Evolutionary conservation across 2,797 vertebrate species (phyloP).

Genomic region (Danio jaintianensis): DNA sequence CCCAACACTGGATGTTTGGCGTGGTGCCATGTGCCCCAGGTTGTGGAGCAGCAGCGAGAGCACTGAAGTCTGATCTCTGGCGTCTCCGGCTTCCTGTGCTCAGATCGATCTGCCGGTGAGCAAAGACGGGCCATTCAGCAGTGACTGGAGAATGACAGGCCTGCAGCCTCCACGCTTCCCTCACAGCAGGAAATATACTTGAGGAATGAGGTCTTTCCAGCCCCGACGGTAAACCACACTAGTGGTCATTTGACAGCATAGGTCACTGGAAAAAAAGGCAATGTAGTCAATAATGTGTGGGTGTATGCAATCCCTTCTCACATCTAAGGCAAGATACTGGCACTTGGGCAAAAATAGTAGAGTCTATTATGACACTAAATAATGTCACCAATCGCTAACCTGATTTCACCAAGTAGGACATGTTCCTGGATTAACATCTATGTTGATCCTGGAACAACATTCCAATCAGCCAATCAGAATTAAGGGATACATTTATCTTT

Average conservation of each 20-base stretch:
- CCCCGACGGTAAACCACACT: slow-evolving; percentile 12
- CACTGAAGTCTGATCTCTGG: slow-evolving; percentile 70
- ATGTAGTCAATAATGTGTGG: slow-evolving; percentile 23
- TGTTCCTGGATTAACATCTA: no score
- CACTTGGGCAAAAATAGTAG: neutral
- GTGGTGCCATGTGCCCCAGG: slow-evolving; percentile 62
- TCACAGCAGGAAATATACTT: slow-evolving; percentile 29
- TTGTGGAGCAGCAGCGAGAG: slow-evolving; percentile 63
- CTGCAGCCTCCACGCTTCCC: slow-evolving; percentile 9
- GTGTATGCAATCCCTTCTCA: neutral
- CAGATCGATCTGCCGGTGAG: slow-evolving; percentile 66
- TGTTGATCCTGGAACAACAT: no score
- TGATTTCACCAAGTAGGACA: no score
- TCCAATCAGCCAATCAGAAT: no score
- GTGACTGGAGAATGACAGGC: slow-evolving; percentile 26
- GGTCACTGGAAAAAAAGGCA: neutral
- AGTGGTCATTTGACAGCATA: slow-evolving; percentile 4
- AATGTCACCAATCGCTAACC: no score
- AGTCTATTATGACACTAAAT: neutral
- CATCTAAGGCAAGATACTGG: neutral
- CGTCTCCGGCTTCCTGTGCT: slow-evolving; percentile 67
- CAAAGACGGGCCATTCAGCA: slow-evolving; percentile 18
- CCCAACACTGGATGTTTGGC: slow-evolving; percentile 20
- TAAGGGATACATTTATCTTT: no score
- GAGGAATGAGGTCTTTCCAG: slow-evolving; percentile 19